Base-by-base conservation (phyloP, 2,888 invertebrate genomes). In the Diabrotica balteata region DNA sequence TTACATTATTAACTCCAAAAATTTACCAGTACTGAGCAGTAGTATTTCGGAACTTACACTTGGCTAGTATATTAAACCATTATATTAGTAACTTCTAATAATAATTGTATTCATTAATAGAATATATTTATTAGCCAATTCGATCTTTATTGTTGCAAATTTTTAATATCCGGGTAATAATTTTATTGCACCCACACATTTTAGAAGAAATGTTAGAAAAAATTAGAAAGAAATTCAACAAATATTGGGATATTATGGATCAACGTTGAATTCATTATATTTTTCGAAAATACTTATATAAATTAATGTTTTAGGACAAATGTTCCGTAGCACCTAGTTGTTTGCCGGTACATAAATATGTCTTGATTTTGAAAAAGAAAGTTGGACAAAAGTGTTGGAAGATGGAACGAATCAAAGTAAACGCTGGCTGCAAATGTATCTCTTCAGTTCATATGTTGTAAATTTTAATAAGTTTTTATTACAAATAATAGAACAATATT, bases 391-490 rank as follows among this genome's bases (percentile, higher is more conserved):
- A 72, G 42, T 77, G 77, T 71, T 76, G 77, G 77, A 66, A 54
- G 45, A 66, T 74, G 68, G 72, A 74, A 46, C 66, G 67, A 65
- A 70, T 66, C 65, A 67, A 72, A 8, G 73, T 77, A 46, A 73
- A 70, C 61, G 76, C 74, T 8, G 76, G 77, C 45, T 77, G 77
- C 68, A 75, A 75, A 70, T 77, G 77, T 47, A 61, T 77, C 5
- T 17, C 9, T 7, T 22, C 11, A 53, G 8, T 22, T 53, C 22
- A 53, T 22, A 53, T 53, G 8, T 22, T 32, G 8, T 53, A 32
- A 53, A 7, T 9, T 9, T 32, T 42, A 49, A 10, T 49, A 59
- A 44, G 3, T 50, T 50, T 9, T 47, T 47, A 9, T 47, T 8
- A 47, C 8, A 47, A 47, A 47, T 9, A 47, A 47, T 47, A 47